Base-by-base conservation (phyloP, 2,888 invertebrate species). In the Melanostoma mellinum region DNA sequence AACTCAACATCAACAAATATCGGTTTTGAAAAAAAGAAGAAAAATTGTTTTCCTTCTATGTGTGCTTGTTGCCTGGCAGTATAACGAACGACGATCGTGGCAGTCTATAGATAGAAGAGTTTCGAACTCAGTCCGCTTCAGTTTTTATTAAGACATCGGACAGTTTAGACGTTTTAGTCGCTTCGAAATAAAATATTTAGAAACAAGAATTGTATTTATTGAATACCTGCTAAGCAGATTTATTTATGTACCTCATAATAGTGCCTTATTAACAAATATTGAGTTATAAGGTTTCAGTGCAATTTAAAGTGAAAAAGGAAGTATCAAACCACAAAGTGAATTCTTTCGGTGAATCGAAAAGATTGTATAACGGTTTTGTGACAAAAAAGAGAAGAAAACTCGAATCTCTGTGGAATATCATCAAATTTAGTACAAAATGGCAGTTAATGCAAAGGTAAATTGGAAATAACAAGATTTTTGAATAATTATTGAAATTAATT, bases 31-130 rank as follows among this genome's bases (percentile, higher is more conserved):
- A 9, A 4, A 5, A 30, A 32, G 4, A 30, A 61, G 32, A 61
- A 63, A 63, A 50, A 44, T 30, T 6, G 50, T 32, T 63, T 63
- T 63, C 50, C 36, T 2, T 42, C 30, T 30, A 48, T 61, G 42
- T 65, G n/a, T 42, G 46, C 38, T 20, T 44, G n/a, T 68, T 79
- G 63, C 67, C 55, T 53, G 5, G 53, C 46, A 52, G 35, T 32
- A 52, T 20, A 9, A 6, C 53, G 56, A 20, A 60, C 65, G 52
- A 53, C 55, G 84, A 84, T 79, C 84, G 74, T 65, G 52, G 67
- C 68, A 48, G 50, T 60, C 74, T 84, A 84, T 84, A 84, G 84
- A 84, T 84, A 84, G 84, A 84, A 48, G 69, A 75, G 71, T 60
- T 65, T 75, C 55, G 42, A 44, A 44, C 53, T 65, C 67, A 56